Percentiles rank a stretch among this genome's conserved stretches.
Evolutionary conservation across 1,140 invertebrate genomes (phyloP).

Genomic region (Drosophila insularis): DNA sequence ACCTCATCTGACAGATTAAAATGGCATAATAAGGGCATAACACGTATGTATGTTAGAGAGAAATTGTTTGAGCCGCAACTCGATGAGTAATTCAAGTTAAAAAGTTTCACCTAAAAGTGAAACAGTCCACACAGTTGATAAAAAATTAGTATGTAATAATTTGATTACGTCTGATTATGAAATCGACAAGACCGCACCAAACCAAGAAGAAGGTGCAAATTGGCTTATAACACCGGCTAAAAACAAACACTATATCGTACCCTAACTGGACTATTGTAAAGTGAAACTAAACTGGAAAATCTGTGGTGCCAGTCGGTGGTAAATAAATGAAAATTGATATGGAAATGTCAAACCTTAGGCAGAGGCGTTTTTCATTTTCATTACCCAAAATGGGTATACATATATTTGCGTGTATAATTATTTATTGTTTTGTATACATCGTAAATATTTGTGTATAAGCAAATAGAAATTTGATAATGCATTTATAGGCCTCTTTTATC

Average conservation of each 20-base stretch:
- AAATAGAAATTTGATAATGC: slow-evolving; percentile 37
- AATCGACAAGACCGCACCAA: slow-evolving; percentile 8
- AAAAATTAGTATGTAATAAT: slow-evolving; percentile 36
- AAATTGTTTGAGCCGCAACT: slow-evolving; percentile 49
- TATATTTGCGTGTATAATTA: slow-evolving; percentile 7
- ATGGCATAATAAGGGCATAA: slow-evolving; percentile 13
- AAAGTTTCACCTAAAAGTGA: slow-evolving; percentile 40
- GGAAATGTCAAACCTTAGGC: slow-evolving; percentile 35
- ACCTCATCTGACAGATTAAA: background rate
- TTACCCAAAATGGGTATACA: background rate
- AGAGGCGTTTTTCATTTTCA: slow-evolving; percentile 6
- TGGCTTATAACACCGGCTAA: slow-evolving; percentile 19
- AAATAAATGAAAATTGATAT: slow-evolving; percentile 42
- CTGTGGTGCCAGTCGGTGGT: slow-evolving; percentile 28
- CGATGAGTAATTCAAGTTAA: slow-evolving; percentile 3
- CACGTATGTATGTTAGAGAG: slow-evolving; percentile 30
- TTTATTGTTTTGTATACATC: slow-evolving; percentile 29
- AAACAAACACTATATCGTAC: slow-evolving; percentile 12
- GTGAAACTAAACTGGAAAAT: slow-evolving; percentile 73
- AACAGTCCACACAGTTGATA: slow-evolving; percentile 24
- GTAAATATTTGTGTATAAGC: slow-evolving; percentile 20
- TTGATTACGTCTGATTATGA: slow-evolving; percentile 43
- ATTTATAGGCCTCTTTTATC: slow-evolving; percentile 52
- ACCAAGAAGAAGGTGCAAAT: slow-evolving; percentile 58
- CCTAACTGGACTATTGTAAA: background rate